phyloP scores from a whole-genome alignment of 1,140 invertebrate species.

The Hypothenemus hampei region DNA sequence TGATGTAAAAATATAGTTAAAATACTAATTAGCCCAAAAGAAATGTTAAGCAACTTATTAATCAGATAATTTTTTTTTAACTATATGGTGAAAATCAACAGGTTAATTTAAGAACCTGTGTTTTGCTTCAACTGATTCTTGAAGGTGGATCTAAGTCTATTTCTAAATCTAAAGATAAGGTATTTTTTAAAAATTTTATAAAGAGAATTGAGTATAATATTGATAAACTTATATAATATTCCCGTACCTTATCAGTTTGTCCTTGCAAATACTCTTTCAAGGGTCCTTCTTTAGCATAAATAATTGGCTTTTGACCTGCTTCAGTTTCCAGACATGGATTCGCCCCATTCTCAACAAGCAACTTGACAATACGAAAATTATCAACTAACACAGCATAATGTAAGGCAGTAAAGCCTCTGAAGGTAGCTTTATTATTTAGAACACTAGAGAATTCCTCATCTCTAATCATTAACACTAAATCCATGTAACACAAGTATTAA shows the following conservation, averaged over 20 bases:
- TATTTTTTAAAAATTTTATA: no score
- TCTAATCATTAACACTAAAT: constrained; percentile 39
- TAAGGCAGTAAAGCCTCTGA: constrained; percentile 80
- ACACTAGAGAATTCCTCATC: constrained; percentile 61
- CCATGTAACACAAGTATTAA: constrained; percentile 4
- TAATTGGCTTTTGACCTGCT: constrained; percentile 69
- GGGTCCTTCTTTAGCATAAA: constrained; percentile 63
- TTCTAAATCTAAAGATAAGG: no score
- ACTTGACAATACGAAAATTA: constrained; percentile 55
- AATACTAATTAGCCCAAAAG: no score
- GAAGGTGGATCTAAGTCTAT: no score
- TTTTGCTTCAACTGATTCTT: no score
- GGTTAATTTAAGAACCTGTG: no score
- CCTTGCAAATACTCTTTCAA: constrained; percentile 36
- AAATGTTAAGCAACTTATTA: no score
- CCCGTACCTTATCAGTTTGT: constrained; percentile 36
- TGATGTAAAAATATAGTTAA: no score
- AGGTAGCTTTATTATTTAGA: constrained; percentile 70
- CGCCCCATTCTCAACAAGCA: constrained; percentile 62
- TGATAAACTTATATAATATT: no score
- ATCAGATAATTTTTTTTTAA: no score
- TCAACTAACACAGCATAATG: constrained; percentile 84
- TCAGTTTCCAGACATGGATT: constrained; percentile 73
- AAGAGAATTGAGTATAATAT: no score
- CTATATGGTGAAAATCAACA: no score